These are phyloP conservation scores for Ypsolopha sequella DNA, from an alignment of 2,888 invertebrate genomes.

Conservation along the genomic window DNA sequence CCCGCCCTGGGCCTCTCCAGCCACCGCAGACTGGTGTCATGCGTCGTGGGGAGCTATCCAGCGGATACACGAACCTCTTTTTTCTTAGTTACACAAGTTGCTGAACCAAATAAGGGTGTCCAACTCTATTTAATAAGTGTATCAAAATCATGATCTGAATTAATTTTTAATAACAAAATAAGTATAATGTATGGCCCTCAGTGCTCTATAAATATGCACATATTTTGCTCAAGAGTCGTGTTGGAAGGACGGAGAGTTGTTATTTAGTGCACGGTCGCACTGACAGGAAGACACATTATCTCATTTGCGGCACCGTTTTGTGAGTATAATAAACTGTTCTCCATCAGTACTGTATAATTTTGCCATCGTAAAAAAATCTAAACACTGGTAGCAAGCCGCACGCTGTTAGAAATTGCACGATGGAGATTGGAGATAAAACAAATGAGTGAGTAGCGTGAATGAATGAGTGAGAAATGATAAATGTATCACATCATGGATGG, in stretches of 20 bases:
- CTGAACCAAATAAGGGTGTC: slow-evolving; percentile 40
- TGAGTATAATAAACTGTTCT: slow-evolving; percentile 2
- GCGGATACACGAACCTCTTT: slow-evolving; percentile 23
- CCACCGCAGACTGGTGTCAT: slow-evolving; percentile 8
- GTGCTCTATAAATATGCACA: slow-evolving; percentile 30
- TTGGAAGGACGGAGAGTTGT: slow-evolving; percentile 13
- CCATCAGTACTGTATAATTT: slow-evolving; percentile 2
- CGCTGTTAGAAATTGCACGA: neutral
- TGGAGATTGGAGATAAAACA: neutral
- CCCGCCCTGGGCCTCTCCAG: slow-evolving; percentile 9
- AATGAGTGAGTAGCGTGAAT: too few relatives aligned
- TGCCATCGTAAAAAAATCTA: neutral
- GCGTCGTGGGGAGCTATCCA: slow-evolving; percentile 10
- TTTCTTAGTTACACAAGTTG: slow-evolving; percentile 29
- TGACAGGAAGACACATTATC: slow-evolving; percentile 30
- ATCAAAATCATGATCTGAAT: slow-evolving; percentile 47
- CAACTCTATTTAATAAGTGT: slow-evolving; percentile 50
- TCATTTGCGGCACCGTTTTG: slow-evolving; percentile 16
- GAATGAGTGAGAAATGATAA: too few relatives aligned
- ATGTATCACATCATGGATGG: too few relatives aligned
- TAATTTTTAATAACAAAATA: slow-evolving; percentile 33
- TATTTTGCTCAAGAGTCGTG: slow-evolving; percentile 30
- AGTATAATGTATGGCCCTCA: slow-evolving; percentile 16
- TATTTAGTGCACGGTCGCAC: slow-evolving; percentile 19
- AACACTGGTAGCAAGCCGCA: slow-evolving; percentile 1